These are phyloP conservation scores for Belonocnema kinseyi DNA, from an alignment of 1,140 invertebrate species.

Conservation along the genomic window DNA sequence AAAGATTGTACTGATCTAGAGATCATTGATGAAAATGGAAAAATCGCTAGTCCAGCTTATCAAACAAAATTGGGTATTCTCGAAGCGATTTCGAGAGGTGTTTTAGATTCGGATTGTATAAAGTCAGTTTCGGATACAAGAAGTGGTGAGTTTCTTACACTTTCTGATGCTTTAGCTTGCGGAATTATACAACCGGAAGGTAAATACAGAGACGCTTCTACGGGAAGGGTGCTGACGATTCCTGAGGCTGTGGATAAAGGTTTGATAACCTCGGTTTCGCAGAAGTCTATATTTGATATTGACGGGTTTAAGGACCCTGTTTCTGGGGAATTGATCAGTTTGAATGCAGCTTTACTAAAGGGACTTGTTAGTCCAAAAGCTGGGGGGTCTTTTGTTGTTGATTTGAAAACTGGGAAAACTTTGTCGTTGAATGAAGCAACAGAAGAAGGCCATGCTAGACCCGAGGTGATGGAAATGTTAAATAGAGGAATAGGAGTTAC, in stretches of 20 bases:
- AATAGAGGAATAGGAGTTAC: constrained; percentile 87
- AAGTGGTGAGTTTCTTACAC: constrained; percentile 86
- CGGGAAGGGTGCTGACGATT: constrained; percentile 83
- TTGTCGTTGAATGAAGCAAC: constrained; percentile 84
- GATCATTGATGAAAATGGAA: constrained; percentile 86
- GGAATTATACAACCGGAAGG: constrained; percentile 86
- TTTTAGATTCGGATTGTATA: constrained; percentile 87
- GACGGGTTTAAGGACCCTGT: constrained; percentile 92
- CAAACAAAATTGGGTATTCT: constrained; percentile 85
- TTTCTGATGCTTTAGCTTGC: constrained; percentile 87
- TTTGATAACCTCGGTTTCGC: constrained; percentile 90
- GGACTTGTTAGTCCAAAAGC: constrained; percentile 86
- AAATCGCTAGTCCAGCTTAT: constrained; percentile 87
- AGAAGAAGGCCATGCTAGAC: constrained; percentile 80
- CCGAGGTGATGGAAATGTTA: constrained; percentile 90
- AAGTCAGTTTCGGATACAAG: constrained; percentile 90
- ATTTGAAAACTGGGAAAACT: constrained; percentile 84
- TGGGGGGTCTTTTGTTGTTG: constrained; percentile 82
- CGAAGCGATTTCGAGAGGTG: constrained; percentile 89
- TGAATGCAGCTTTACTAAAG: constrained; percentile 89
- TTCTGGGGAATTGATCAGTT: constrained; percentile 88
- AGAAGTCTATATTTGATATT: constrained; percentile 93
- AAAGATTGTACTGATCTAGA: constrained; percentile 90
- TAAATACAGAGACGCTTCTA: constrained; percentile 84
- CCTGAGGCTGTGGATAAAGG: constrained; percentile 90